Evolutionary conservation across 2,888 invertebrate genomes (phyloP), one percentile per base, ranked within the genome.

Genomic region (Tenthredo notha): DNA sequence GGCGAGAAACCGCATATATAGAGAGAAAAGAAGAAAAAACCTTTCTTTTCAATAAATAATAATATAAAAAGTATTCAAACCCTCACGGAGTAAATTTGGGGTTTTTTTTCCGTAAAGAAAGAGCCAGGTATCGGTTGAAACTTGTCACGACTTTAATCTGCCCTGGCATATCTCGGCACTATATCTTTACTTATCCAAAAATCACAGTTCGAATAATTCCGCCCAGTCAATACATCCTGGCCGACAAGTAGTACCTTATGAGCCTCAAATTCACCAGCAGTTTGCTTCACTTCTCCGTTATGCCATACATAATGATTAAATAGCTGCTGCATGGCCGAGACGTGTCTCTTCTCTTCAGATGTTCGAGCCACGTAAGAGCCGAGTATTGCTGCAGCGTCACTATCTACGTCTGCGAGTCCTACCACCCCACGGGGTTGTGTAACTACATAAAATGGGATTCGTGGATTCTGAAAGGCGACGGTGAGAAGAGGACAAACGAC

Each of bases 261-360:
- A 3, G 92, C 93, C 10, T 88, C 83, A 15, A 88, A 90, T 12
- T 95, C 94, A 50, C 94, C 93, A 85, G 95, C 95, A 9, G 95
- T 54, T 7, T 54, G 95, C n/a, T 96, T 95, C 15, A 95, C 94
- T 85, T 97, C 94, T 87, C 95, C 95, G n/a, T 97, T 97, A 88
- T 96, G 96, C 95, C 96, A 96, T 1, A 97, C 97, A 90, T 95
- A 98, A 89, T 97, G 96, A 93, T 97, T 97, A 93, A 98, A 98
- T 47, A 97, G 93, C 87, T 96, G 96, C 91, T 97, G 97, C 95
- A 98, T 97, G 15, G 97, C 96, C 0, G 96, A 95, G 88, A 97
- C 95, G 91, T 96, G 98, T 25, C 96, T 95, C 67, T 96, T 95
- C 91, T 97, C 97, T 89, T 96, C 96, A 0, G 96, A 95, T 61